Evolutionary conservation across 2,113 vertebrate genomes (phyloP).

Genomic region (Erinaceus europaeus): DNA sequence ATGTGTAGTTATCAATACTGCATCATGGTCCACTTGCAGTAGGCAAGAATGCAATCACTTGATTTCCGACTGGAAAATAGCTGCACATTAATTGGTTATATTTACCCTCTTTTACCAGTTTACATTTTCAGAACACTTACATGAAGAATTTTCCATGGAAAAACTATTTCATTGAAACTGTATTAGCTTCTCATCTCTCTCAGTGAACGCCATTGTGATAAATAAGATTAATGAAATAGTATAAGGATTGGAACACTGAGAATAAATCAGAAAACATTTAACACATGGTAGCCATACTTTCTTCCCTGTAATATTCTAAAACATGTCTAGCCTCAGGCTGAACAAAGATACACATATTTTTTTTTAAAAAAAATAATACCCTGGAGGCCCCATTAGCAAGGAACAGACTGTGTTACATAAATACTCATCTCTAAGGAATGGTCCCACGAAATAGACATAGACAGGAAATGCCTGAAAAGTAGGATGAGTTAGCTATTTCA

Average conservation of each 20-base stretch:
- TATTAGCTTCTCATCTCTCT: background rate
- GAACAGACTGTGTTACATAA: background rate
- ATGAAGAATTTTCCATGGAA: slow-evolving; percentile 31
- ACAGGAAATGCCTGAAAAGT: background rate
- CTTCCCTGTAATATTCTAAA: background rate
- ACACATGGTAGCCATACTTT: background rate
- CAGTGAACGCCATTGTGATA: slow-evolving; percentile 9
- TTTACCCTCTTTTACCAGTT: background rate
- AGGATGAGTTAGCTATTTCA: background rate
- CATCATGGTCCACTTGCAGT: background rate
- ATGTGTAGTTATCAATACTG: background rate
- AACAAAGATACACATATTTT: background rate
- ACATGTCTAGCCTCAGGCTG: background rate
- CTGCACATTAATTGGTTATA: background rate
- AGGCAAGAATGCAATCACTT: background rate
- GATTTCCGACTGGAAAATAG: background rate
- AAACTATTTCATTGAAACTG: background rate
- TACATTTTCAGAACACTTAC: background rate
- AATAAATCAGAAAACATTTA: background rate
- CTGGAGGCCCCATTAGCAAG: background rate
- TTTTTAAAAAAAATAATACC: background rate
- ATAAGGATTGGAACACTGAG: background rate
- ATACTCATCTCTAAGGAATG: background rate
- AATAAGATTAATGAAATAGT: background rate
- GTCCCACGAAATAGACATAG: background rate